Conservation (phyloP, 2,888 invertebrate species). For the Saturnia pavonia region DNA sequence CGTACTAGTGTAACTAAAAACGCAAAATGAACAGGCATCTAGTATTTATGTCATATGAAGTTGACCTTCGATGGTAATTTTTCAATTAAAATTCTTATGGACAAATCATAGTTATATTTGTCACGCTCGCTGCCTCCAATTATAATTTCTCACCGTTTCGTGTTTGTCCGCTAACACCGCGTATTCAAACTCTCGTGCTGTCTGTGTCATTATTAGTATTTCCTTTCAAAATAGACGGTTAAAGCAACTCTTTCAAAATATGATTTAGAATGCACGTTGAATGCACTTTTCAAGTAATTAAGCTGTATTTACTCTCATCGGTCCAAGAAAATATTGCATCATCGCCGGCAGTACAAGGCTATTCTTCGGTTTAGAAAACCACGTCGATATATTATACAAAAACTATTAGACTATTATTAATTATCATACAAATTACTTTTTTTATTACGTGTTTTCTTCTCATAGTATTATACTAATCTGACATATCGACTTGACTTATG, state of each 20-base stretch:
- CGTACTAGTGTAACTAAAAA: slow-evolving; percentile 3
- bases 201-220: slow-evolving; percentile 28
- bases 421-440: neutral
- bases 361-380: neutral
- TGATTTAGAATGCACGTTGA: neutral
- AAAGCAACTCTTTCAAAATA: neutral
- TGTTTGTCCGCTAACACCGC: slow-evolving; percentile 57
- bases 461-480: neutral
- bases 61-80: neutral
- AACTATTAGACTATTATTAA: neutral
- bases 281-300: neutral
- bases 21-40: neutral
- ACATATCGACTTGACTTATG: neutral
- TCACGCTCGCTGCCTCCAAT: slow-evolving; percentile 35
- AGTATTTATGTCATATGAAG: neutral
- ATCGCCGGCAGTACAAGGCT: neutral
- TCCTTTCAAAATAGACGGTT: neutral
- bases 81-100: slow-evolving; percentile 15
- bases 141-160: slow-evolving; percentile 50
- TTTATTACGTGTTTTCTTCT: too few species aligned
- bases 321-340: neutral
- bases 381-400: neutral
- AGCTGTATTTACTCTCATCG: neutral
- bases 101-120: neutral
- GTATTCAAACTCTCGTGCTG: slow-evolving; percentile 49